A percentile compares a stretch with the other conserved stretches of the same genome.
These are phyloP conservation scores for Ophonus ardosiacus DNA, from an alignment of 2,888 invertebrate species.

Conservation along the genomic window DNA sequence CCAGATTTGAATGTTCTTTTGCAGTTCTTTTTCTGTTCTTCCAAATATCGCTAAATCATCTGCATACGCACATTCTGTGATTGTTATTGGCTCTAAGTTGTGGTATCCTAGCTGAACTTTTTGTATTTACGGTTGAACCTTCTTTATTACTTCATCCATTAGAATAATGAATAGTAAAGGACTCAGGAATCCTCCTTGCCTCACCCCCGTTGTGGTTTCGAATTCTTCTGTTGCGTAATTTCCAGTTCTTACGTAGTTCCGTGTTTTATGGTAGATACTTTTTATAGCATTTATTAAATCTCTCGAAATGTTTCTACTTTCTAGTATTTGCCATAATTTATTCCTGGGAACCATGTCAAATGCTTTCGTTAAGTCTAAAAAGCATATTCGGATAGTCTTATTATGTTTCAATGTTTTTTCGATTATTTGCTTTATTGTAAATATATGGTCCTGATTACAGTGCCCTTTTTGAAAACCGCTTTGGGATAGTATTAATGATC, in stretches of 20 bases:
- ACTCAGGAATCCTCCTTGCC: conserved; percentile 22
- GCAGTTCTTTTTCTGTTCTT: neutral
- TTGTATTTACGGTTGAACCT: neutral
- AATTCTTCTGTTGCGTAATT: conserved; percentile 13
- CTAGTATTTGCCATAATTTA: conserved; percentile 21
- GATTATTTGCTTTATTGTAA: conserved; percentile 54
- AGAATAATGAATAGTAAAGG: conserved; percentile 45
- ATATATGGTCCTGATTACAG: conserved; percentile 52
- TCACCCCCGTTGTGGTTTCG: conserved; percentile 4
- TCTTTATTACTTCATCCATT: neutral
- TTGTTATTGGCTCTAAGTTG: neutral
- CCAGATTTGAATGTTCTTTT: neutral
- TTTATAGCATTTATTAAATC: neutral
- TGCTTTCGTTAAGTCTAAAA: conserved; percentile 46
- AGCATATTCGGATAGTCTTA: conserved; percentile 4
- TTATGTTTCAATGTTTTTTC: neutral
- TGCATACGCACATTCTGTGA: neutral
- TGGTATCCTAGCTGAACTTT: neutral
- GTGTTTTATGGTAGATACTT: neutral
- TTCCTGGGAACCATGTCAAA: conserved; percentile 53
- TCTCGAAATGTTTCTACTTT: conserved; percentile 33
- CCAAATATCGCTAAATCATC: neutral
- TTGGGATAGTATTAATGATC: no score
- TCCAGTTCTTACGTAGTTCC: conserved; percentile 1
- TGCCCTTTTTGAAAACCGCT: conserved; percentile 51